Evolutionary conservation across 1,140 invertebrate genomes (phyloP), one percentile per base, ranked within the genome.

Genomic region (Drosophila burlai): DNA sequence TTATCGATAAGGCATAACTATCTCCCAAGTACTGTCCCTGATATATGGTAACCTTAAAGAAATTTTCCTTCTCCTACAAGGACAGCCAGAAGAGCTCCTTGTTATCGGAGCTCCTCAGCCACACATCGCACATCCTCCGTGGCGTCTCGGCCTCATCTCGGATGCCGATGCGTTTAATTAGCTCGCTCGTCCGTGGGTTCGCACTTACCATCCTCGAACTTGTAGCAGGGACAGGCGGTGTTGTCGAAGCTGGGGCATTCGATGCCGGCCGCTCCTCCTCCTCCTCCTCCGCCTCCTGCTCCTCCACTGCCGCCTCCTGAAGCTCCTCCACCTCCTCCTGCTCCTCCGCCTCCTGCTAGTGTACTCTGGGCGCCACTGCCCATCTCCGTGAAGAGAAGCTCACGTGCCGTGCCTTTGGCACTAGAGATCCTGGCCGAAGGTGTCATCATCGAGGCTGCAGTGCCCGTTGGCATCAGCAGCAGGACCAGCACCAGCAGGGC

Each of bases 201-300:
- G 63, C 68, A 93, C 92, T 91, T 93, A 95, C 94, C 97, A 94
- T 98, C 97, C 92, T 98, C 97, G 92, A 98, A 97, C 93, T 97
- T 97, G 94, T 98, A 98, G 93, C 97, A 98, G 1, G 97, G 96
- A 93, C 97, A 98, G 77, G 95, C 95, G 16, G 96, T 95, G 90
- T 96, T 96, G 76, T 95, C 95, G 79, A 96, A 94, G 78, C 94
- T 95, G 43, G 96, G 96, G 89, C 96, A 97, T 65, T 95, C 94
- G 42, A 94, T 93, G 71, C 84, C 83, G 2, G 80, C 68, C 64
- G 77, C 81, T 36, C 74, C 83, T 0, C 42, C 63, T 0, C 49
- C 67, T 4, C 34, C 52, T 24, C 52, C 34, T 5, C 24, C 59
- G 11, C 26, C 58, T 9, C 47, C 59, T 21, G n/a, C 58, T 9